These are phyloP conservation scores for Anguilla marmorata DNA, from an alignment of 2,797 vertebrate species.

Conservation along the genomic window DNA sequence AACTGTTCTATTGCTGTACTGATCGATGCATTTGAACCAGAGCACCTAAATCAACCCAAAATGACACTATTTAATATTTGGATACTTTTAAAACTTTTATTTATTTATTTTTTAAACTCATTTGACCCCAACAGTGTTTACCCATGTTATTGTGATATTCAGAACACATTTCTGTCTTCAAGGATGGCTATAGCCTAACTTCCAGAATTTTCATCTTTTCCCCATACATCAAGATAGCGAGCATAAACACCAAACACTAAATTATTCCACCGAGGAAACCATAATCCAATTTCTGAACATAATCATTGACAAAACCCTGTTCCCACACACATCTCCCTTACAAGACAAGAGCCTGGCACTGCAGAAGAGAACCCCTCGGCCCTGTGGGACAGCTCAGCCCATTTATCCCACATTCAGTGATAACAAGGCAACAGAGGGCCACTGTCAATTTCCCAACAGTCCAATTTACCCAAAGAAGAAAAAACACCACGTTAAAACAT, in stretches of 20 bases:
- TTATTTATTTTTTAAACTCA: neutral
- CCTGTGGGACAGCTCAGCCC: neutral
- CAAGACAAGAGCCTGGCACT: conserved; percentile 19
- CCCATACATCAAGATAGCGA: conserved; percentile 30
- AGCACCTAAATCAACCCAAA: neutral
- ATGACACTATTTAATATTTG: neutral
- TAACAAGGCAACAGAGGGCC: neutral
- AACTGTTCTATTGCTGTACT: neutral
- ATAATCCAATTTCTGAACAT: conserved; percentile 19
- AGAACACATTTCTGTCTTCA: conserved; percentile 19
- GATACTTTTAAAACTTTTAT: neutral
- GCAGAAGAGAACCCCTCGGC: neutral
- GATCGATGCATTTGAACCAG: neutral
- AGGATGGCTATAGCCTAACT: conserved; percentile 16
- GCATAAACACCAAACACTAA: conserved; percentile 23
- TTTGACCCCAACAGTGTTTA: neutral
- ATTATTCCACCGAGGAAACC: conserved; percentile 17
- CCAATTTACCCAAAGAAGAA: conserved; percentile 21
- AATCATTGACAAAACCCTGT: conserved; percentile 23
- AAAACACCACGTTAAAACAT: conserved; percentile 21
- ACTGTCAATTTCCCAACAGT: neutral
- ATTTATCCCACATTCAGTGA: neutral
- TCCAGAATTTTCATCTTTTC: neutral
- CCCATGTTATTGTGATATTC: neutral
- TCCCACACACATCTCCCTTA: conserved; percentile 12